Conservation (phyloP, 2,888 invertebrate genomes). For the Homarus gammarus region DNA sequence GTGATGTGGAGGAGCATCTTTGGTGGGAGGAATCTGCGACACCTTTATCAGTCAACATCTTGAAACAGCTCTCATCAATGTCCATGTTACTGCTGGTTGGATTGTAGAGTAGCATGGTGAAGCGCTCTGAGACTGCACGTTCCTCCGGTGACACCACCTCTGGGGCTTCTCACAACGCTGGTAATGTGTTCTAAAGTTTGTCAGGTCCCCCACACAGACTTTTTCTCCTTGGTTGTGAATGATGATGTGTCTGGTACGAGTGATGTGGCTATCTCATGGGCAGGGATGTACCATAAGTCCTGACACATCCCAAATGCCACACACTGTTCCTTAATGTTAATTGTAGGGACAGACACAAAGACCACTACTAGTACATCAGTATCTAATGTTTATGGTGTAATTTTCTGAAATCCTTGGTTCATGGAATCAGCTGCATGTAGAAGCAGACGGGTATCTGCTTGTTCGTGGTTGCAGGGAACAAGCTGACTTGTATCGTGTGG, state of each 20-base stretch:
- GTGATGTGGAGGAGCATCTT: no score
- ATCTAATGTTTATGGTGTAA: neutral
- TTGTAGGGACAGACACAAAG: neutral
- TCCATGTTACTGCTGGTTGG: no score
- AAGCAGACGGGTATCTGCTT: neutral
- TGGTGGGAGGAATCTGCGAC: no score
- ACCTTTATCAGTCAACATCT: no score
- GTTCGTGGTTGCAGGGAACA: slow-evolving; percentile 9
- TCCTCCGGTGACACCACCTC: no score
- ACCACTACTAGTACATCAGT: neutral
- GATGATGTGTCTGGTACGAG: neutral
- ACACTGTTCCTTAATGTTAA: neutral
- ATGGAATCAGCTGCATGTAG: neutral
- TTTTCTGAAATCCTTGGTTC: neutral
- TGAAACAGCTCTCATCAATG: no score
- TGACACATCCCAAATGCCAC: neutral
- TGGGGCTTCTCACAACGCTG: no score
- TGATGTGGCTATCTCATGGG: slow-evolving; percentile 3
- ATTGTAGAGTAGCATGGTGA: no score
- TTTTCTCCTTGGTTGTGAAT: no score
- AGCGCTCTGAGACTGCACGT: no score
- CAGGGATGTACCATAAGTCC: slow-evolving; percentile 11
- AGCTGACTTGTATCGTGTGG: slow-evolving; percentile 20
- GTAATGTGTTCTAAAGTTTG: no score
- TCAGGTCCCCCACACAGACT: no score